phyloP scores from a whole-genome alignment of 2,797 vertebrate genomes.

The Danio choprae region DNA sequence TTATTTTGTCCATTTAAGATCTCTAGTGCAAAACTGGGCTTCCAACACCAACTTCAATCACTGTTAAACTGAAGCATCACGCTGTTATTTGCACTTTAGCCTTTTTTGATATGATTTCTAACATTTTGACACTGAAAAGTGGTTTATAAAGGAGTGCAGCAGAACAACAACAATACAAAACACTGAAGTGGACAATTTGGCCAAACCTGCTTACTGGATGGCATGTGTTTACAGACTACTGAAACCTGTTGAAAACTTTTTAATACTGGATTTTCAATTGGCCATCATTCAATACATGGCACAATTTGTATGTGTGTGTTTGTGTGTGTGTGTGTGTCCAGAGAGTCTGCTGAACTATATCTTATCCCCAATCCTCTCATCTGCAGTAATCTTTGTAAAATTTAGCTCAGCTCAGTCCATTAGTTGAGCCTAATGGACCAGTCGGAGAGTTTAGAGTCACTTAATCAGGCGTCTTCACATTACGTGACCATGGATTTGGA shows the following conservation, averaged over 20 bases:
- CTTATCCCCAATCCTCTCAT: not conserved
- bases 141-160: not conserved
- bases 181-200: not conserved
- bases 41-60: too few species aligned
- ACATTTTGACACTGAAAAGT: too few species aligned
- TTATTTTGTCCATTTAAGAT: too few species aligned
- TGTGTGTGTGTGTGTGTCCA: not conserved
- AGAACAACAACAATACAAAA: not conserved
- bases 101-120: too few species aligned
- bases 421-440: not conserved
- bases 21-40: too few species aligned
- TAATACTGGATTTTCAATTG: not conserved
- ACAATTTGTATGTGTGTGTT: not conserved
- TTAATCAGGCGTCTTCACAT: not conserved
- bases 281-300: not conserved
- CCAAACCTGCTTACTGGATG: not conserved
- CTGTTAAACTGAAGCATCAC: too few species aligned
- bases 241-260: not conserved
- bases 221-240: not conserved
- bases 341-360: not conserved
- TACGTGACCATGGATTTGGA: not conserved
- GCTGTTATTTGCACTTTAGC: too few species aligned
- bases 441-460: not conserved
- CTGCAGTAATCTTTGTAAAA: slow-evolving; percentile 15
- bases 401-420: slow-evolving; percentile 15